Evolutionary conservation across 2,113 vertebrate genomes (phyloP), one percentile per base, ranked within the genome.

Genomic region (Rhineura floridana): DNA sequence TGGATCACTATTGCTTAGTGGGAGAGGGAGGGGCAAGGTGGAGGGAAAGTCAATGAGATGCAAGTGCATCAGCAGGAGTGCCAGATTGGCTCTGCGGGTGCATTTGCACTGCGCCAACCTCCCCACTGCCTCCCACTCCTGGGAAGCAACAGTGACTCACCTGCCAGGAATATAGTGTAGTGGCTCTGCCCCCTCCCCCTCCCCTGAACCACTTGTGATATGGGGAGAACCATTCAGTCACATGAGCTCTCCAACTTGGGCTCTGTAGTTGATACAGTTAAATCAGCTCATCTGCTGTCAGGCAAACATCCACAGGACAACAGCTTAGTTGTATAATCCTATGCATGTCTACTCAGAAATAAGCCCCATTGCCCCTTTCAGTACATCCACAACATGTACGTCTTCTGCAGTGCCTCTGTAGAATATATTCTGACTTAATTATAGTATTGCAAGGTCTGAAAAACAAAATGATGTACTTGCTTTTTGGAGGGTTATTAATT

Each of bases 401-500:
- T 78, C 70, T 88, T 36, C 25, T 46, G 87, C 93, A 93, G 86
- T 7, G 42, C 84, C 67, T 92, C 3, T n/a, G 89, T 84, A 81
- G 90, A 93, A 84, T 52, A 86, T 48, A 83, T 28, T 92, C 88
- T 0, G 0, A 81, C 62, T 77, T 23, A 77, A 44, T n/a, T 91
- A 79, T 89, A 59, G 86, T 93, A 73, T 67, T 52, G 70, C 88
- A 88, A 50, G 81, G 4, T 12, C 87, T 50, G 46, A 80, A 55
- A 21, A 90, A 79, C 87, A 86, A 85, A 48, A 36, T 90, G 6
- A 76, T 84, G 46, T 78, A 73, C 90, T 91, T 92, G 79, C n/a
- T 93, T 88, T 69, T 72, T 3, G 50, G 88, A 30, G 42, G 90
- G 81, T 87, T 83, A 93, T 91, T 91, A 88, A 93, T 87, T 91